Evolutionary conservation across 2,113 vertebrate species (phyloP), one percentile per base, ranked within the genome.

Genomic region (Chitala chitala): DNA sequence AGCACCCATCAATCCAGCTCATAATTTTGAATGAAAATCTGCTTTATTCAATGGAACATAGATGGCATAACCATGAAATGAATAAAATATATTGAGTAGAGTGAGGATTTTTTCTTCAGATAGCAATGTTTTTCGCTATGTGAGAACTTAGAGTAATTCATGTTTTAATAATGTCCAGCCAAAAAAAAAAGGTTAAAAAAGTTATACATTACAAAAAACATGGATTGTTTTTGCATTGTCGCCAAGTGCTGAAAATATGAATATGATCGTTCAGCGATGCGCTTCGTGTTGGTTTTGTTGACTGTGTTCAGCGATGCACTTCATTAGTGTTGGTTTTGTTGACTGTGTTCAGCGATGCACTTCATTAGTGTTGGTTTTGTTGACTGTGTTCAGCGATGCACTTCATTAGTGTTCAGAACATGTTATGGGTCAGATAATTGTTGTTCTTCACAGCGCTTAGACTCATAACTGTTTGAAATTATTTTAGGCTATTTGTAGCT

Each of bases 21-120:
- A 38, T 13, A 10, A 58, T 44, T 72, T 72, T 33, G 38, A 36
- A 58, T 69, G 66, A 69, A 46, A 72, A 38, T 20, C 33, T n/a
- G n/a, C 0, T 24, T 56, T 56, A 46, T 6, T 63, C 59, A 63
- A 63, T 63, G 58, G 58, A 61, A 31, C 31, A 33, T 9, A 17
- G 58, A 61, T n/a, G 31, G 17, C 59, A 63, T 38, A 17, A 36
- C 59, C 59, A 63, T 36, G 59, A 63, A 63, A 61, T 33, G 31
- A 54, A 55, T 55, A 22, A 71, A 71, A 33, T 26, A 44, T 46
- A 51, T 9, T 63, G 59, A 17, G 59, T n/a, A n/a, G n/a, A 63
- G 31, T n/a, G n/a, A 46, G 10, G 20, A 1, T 9, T 50, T 22
- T 56, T 59, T 55, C 5, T n/a, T 42, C 38, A 46, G 44, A 36